Evolutionary conservation across 1,140 invertebrate genomes (phyloP).

Genomic region (Cryptotermes secundus): DNA sequence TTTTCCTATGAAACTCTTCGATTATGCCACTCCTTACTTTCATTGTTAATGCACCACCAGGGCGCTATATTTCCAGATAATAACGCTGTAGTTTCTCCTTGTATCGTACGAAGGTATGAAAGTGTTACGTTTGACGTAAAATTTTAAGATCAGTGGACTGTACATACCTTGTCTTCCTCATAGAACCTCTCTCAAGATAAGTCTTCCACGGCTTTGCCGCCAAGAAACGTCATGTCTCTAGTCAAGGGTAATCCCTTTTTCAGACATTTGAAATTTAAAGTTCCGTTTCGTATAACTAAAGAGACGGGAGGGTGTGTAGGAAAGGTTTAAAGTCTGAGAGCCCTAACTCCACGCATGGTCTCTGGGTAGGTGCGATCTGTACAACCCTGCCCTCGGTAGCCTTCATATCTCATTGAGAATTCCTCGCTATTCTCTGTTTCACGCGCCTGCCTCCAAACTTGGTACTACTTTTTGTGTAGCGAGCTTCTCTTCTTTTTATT

Average conservation of each 20-base stretch:
- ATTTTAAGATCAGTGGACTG: not conserved
- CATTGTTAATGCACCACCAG: too few relatives aligned
- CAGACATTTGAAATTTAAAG: not conserved
- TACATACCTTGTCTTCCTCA: not conserved
- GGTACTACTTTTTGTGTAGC: not conserved
- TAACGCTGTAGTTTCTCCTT: not conserved
- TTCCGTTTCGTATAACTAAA: not conserved
- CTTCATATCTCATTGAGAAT: not conserved
- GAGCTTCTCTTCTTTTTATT: not conserved
- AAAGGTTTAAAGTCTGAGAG: too few relatives aligned
- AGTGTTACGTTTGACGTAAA: not conserved
- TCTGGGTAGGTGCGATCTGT: not conserved
- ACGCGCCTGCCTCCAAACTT: slow-evolving; percentile 9
- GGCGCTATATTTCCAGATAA: too few relatives aligned
- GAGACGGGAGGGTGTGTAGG: too few relatives aligned
- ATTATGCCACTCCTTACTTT: too few relatives aligned
- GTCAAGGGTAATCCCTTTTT: not conserved
- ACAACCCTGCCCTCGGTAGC: not conserved
- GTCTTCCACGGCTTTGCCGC: not conserved
- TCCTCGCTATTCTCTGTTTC: not conserved
- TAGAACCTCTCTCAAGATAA: not conserved
- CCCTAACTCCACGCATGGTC: not conserved
- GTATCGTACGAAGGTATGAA: not conserved
- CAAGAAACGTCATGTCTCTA: not conserved
- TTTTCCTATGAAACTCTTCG: too few relatives aligned